These are phyloP conservation scores for Dynastes maya DNA, from an alignment of 2,888 invertebrate genomes.

Conservation along the genomic window DNA sequence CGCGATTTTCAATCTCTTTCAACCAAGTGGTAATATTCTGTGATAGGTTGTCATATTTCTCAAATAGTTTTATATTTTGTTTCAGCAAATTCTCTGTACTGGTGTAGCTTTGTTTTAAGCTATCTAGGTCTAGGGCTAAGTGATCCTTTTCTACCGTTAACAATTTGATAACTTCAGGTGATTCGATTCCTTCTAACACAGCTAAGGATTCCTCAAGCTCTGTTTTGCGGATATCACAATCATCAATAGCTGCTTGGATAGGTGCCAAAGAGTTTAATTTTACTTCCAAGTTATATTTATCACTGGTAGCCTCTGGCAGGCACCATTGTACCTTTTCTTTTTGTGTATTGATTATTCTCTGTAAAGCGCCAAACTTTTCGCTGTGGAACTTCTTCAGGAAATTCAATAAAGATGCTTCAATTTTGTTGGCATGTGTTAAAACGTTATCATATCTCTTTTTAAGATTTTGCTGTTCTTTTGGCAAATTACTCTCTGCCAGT, in stretches of 20 bases:
- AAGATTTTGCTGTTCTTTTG: slow-evolving; percentile 88
- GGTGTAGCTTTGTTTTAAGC: slow-evolving; percentile 78
- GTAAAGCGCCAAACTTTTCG: slow-evolving; percentile 87
- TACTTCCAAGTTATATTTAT: slow-evolving; percentile 93
- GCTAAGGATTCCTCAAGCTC: slow-evolving; percentile 83
- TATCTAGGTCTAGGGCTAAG: slow-evolving; percentile 81
- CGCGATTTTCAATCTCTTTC: slow-evolving; percentile 84
- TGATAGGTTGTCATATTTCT: slow-evolving; percentile 84
- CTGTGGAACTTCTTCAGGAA: slow-evolving; percentile 91
- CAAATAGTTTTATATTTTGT: slow-evolving; percentile 84
- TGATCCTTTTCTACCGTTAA: slow-evolving; percentile 81
- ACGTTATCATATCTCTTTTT: slow-evolving; percentile 89
- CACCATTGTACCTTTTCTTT: slow-evolving; percentile 95
- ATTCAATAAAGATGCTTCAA: slow-evolving; percentile 83
- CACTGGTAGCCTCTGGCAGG: slow-evolving; percentile 89
- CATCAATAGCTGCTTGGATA: slow-evolving; percentile 81
- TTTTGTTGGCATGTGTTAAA: slow-evolving; percentile 85
- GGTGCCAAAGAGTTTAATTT: slow-evolving; percentile 87
- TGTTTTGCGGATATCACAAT: slow-evolving; percentile 78
- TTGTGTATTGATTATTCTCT: slow-evolving; percentile 85
- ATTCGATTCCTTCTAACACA: slow-evolving; percentile 82
- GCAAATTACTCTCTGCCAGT: slow-evolving; percentile 83
- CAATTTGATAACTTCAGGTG: slow-evolving; percentile 79
- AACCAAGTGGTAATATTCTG: slow-evolving; percentile 85
- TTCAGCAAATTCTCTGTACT: slow-evolving; percentile 80